A percentile compares a stretch with the other conserved stretches of the same genome.
Conservation (phyloP, 2,113 vertebrate species). For the Propithecus coquereli region DNA sequence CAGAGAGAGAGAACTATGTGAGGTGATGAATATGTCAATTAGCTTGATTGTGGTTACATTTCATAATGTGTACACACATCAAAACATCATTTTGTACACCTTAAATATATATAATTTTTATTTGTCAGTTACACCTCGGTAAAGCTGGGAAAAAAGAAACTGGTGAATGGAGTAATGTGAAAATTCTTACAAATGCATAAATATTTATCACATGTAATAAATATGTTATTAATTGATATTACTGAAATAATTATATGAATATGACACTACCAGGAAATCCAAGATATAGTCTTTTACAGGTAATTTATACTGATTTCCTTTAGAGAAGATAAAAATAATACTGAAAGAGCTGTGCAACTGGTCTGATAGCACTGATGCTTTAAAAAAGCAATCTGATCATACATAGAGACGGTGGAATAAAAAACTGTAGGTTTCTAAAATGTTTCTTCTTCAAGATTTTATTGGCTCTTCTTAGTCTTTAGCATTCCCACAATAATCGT, state of each 20-base stretch:
- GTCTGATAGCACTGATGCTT: neutral
- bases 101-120: neutral
- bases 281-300: neutral
- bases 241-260: neutral
- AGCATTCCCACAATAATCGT: neutral
- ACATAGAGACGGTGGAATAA: neutral
- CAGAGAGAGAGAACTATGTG: neutral
- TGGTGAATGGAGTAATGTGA: neutral
- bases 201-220: neutral
- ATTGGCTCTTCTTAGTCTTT: neutral
- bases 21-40: neutral
- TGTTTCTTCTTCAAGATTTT: neutral
- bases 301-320: neutral
- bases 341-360: neutral
- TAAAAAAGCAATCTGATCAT: neutral
- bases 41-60: neutral
- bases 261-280: neutral
- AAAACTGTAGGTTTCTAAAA: neutral
- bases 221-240: neutral
- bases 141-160: neutral
- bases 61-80: neutral
- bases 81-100: neutral
- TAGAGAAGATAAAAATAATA: neutral
- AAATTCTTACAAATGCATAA: neutral
- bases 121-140: neutral